phyloP scores from a whole-genome alignment of 92 coral and sea anemone species.

The Parazoanthus swiftii region DNA sequence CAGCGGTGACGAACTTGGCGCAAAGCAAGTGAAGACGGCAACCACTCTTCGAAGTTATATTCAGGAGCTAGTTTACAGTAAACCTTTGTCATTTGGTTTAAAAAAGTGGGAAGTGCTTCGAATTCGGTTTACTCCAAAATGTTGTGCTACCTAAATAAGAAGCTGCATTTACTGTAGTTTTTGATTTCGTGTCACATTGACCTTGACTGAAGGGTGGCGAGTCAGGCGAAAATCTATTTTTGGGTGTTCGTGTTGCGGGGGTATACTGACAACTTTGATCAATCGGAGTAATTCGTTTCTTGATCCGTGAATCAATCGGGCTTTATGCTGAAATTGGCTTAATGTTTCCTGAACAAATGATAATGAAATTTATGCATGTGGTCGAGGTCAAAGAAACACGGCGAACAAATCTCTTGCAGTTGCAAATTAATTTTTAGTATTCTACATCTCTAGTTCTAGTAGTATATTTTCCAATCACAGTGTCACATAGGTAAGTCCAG shows the following conservation, averaged over 20 bases:
- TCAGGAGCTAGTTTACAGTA: not conserved
- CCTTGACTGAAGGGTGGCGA: not conserved
- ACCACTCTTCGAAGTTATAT: not conserved
- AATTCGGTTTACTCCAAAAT: not conserved
- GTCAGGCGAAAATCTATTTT: slow-evolving; percentile 12
- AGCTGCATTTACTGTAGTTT: not conserved
- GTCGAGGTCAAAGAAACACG: not conserved
- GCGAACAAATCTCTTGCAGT: not conserved
- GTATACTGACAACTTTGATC: not conserved
- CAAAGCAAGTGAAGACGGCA: not conserved
- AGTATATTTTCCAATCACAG: not conserved
- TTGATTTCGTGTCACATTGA: slow-evolving; percentile 36
- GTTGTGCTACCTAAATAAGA: not conserved
- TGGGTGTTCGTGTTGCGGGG: slow-evolving; percentile 1
- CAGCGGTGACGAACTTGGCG: not conserved
- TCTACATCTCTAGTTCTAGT: not conserved
- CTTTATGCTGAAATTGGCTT: not conserved
- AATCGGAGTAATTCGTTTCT: not conserved
- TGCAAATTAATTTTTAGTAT: too few relatives aligned
- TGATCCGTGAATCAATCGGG: not conserved
- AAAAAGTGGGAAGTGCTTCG: not conserved
- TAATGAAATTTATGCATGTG: not conserved
- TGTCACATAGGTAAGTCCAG: not conserved
- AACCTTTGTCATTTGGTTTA: not conserved
- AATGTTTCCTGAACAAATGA: not conserved